A percentile compares a stretch with the other conserved stretches of the same genome.
These are phyloP conservation scores for Cromileptes altivelis DNA, from an alignment of 2,113 vertebrate genomes.

Conservation along the genomic window DNA sequence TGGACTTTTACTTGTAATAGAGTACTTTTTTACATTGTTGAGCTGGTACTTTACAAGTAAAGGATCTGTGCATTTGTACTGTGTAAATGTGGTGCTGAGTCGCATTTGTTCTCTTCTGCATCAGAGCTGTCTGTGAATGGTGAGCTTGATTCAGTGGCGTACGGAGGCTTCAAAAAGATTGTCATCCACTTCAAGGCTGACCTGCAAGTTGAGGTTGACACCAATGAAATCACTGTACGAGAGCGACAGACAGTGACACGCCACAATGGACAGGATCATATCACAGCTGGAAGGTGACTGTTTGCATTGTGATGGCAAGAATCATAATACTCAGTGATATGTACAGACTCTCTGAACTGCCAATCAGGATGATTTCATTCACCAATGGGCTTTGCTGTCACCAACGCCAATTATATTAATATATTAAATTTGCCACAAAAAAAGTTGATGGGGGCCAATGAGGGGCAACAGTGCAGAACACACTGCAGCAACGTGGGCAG, in stretches of 20 bases:
- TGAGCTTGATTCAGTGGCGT: constrained; percentile 39
- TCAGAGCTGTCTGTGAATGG: constrained; percentile 77
- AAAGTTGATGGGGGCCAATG: too few species aligned
- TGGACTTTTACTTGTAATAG: not conserved
- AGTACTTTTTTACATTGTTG: not conserved
- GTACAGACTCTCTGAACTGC: too few species aligned
- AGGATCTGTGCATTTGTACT: not conserved
- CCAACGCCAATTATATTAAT: too few species aligned
- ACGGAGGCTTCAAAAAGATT: constrained; percentile 73
- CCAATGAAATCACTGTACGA: constrained; percentile 7
- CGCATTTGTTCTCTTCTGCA: not conserved
- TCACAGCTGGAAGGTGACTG: constrained; percentile 56
- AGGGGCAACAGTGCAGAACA: too few species aligned
- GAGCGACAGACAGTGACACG: not conserved
- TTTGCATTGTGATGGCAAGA: not conserved
- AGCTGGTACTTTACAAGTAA: not conserved
- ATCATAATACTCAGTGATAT: too few species aligned
- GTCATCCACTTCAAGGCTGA: constrained; percentile 48
- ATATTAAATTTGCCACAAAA: too few species aligned
- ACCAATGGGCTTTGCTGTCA: too few species aligned
- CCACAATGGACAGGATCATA: not conserved
- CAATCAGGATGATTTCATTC: too few species aligned
- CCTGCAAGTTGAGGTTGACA: constrained; percentile 47
- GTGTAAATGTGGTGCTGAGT: not conserved
- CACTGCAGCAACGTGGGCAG: too few species aligned